Conservation (phyloP, 2,113 vertebrate species). For the Pipa parva region DNA sequence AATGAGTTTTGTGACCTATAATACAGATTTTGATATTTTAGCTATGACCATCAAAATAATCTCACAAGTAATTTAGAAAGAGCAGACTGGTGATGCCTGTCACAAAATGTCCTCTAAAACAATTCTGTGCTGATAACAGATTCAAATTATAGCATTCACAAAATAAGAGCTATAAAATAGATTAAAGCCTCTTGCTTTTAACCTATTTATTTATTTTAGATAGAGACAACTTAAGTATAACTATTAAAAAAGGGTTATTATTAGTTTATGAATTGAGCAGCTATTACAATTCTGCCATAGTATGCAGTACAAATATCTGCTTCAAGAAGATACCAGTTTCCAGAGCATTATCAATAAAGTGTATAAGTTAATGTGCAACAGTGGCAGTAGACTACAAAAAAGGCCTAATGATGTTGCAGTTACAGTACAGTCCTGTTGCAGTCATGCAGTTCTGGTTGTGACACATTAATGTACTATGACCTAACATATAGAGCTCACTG, state of each 20-base stretch:
- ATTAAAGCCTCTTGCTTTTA: constrained; percentile 22
- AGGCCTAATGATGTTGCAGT: too few relatives aligned
- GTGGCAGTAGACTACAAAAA: not conserved
- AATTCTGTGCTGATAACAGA: constrained; percentile 5
- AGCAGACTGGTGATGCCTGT: constrained; percentile 57
- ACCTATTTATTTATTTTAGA: constrained; percentile 18
- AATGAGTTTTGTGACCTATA: constrained; percentile 38
- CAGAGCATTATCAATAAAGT: not conserved
- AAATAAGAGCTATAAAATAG: constrained; percentile 18
- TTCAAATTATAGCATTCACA: constrained; percentile 23
- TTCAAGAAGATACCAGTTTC: not conserved
- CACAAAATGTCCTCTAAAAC: constrained; percentile 48
- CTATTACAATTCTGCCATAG: not conserved
- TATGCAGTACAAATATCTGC: not conserved
- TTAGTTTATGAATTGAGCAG: not conserved
- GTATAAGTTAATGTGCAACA: not conserved
- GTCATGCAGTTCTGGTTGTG: too few relatives aligned
- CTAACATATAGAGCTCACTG: too few relatives aligned
- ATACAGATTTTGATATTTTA: constrained; percentile 38
- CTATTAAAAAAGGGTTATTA: not conserved
- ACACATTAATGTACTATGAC: too few relatives aligned
- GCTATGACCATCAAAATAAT: constrained; percentile 33
- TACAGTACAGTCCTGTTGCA: too few relatives aligned
- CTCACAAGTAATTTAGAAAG: constrained; percentile 15
- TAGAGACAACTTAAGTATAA: constrained; percentile 1